phyloP scores from a whole-genome alignment of 2,797 vertebrate species.

The Tympanoctomys barrerae region DNA sequence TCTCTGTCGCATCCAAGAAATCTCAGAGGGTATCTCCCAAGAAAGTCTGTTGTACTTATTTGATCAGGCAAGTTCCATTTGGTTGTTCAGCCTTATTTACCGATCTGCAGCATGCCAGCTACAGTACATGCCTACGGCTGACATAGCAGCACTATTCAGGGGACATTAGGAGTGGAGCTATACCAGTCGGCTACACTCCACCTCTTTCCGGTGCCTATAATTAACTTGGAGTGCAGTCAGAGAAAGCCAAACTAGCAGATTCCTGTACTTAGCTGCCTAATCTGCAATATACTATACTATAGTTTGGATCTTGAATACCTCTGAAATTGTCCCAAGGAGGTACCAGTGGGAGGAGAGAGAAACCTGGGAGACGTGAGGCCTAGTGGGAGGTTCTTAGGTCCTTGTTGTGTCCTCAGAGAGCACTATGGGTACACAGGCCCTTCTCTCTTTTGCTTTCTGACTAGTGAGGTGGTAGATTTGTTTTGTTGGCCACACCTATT shows the following conservation, averaged over 20 bases:
- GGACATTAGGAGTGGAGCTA: background rate
- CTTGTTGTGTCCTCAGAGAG: background rate
- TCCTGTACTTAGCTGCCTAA: background rate
- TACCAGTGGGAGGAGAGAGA: background rate
- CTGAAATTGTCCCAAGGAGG: background rate
- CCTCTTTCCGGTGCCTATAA: background rate
- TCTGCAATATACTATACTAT: background rate
- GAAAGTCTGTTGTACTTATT: background rate
- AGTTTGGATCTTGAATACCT: background rate
- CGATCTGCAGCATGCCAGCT: background rate
- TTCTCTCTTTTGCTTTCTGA: background rate
- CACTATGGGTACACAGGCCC: background rate
- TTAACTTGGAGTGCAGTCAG: background rate
- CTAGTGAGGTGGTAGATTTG: background rate
- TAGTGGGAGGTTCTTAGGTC: background rate
- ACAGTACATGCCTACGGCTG: background rate
- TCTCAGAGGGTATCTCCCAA: background rate
- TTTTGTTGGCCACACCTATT: background rate
- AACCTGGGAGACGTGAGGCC: background rate
- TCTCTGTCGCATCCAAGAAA: background rate
- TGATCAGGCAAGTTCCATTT: slow-evolving; percentile 29
- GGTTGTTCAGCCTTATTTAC: background rate
- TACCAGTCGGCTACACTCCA: background rate
- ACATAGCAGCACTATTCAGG: background rate
- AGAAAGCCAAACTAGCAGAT: background rate